Conservation (phyloP, 53 echinoderm and acorn worm genomes). For the Apostichopus leukothele region DNA sequence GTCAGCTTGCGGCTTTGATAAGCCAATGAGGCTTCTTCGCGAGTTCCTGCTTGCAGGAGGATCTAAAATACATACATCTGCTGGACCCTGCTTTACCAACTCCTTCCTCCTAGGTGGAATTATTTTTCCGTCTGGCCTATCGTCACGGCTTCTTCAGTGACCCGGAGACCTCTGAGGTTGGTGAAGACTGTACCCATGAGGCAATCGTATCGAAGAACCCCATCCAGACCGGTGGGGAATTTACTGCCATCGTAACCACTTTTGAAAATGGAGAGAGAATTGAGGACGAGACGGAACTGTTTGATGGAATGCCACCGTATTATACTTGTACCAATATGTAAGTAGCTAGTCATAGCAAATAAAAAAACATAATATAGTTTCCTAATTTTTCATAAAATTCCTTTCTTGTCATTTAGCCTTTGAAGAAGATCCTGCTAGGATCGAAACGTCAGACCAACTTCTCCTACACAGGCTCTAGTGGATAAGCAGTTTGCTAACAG, state of each 20-base stretch:
- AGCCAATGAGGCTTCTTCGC: no score
- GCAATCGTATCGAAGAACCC: neutral
- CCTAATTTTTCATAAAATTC: no score
- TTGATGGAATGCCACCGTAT: neutral
- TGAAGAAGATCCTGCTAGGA: no score
- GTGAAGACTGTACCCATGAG: slow-evolving; percentile 11
- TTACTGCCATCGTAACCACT: neutral
- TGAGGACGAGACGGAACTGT: neutral
- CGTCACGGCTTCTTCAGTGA: slow-evolving; percentile 9
- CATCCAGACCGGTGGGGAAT: neutral
- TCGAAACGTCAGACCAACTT: no score
- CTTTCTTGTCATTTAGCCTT: no score
- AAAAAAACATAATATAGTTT: no score
- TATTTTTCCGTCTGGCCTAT: slow-evolving; percentile 22
- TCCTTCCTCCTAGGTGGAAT: neutral
- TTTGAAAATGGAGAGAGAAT: neutral
- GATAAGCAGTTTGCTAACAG: no score
- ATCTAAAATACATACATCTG: no score
- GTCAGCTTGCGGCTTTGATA: no score
- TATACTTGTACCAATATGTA: slow-evolving; percentile 30
- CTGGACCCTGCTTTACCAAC: neutral
- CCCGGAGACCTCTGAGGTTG: neutral
- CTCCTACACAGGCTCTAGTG: no score
- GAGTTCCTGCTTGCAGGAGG: no score
- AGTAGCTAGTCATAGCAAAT: neutral